Evolutionary conservation across 2,888 invertebrate species (phyloP).

Genomic region (Girardia tigrina): DNA sequence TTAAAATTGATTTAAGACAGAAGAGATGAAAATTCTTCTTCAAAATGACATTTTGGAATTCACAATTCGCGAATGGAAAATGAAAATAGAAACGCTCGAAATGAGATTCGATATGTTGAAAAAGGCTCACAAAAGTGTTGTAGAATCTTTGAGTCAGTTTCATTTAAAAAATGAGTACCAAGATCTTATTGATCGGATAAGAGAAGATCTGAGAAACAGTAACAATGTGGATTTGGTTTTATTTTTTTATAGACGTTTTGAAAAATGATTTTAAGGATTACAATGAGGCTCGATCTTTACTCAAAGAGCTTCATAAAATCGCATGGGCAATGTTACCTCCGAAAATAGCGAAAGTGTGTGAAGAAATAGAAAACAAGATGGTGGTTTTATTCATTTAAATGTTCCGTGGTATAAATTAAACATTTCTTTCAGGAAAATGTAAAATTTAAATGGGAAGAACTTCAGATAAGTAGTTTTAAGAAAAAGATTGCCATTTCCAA

Average conservation of each 20-base stretch:
- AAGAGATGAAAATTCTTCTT: background rate
- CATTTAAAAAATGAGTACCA: slow-evolving; percentile 15
- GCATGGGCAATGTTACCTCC: slow-evolving; percentile 25
- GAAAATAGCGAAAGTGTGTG: background rate
- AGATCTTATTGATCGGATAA: background rate
- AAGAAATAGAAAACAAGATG: slow-evolving; percentile 11
- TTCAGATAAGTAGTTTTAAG: background rate
- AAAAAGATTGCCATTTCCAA: background rate
- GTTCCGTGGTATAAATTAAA: background rate
- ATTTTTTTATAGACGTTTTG: too few species aligned
- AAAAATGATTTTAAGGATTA: background rate
- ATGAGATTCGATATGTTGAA: background rate
- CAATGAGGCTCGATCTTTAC: slow-evolving; percentile 17
- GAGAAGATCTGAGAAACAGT: background rate
- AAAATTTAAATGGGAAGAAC: slow-evolving; percentile 12
- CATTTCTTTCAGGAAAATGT: background rate
- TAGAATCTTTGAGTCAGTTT: background rate
- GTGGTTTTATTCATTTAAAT: background rate
- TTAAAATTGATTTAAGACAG: too few species aligned
- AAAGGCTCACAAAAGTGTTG: background rate
- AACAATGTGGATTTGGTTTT: too few species aligned
- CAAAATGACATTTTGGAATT: background rate
- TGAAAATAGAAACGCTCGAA: background rate
- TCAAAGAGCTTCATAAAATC: slow-evolving; percentile 27
- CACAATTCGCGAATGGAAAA: background rate